Percentiles rank a stretch among this genome's conserved stretches.
These are phyloP conservation scores for Alligator sinensis DNA, from an alignment of 2,113 vertebrate genomes.

Conservation along the genomic window DNA sequence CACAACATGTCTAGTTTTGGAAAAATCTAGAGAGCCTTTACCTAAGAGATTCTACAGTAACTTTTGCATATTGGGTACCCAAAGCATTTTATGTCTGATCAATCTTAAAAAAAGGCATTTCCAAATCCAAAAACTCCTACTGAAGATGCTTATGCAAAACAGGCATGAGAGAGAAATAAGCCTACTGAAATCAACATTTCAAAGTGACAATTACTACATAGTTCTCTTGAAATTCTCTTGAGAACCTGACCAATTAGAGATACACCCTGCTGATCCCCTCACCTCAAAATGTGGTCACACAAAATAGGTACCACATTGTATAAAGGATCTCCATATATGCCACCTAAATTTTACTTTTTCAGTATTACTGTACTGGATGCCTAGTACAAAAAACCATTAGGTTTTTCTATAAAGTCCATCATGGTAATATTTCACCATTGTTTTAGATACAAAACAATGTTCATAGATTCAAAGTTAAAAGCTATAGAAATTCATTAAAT, in stretches of 20 bases:
- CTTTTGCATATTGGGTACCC: not conserved
- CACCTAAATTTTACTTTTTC: not conserved
- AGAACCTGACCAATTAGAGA: not conserved
- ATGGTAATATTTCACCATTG: not conserved
- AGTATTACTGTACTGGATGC: not conserved
- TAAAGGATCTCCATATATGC: not conserved
- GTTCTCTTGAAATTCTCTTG: not conserved
- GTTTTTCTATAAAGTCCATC: not conserved
- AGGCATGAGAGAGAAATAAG: not conserved
- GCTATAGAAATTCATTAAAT: not conserved
- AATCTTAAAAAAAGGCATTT: not conserved
- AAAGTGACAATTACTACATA: not conserved
- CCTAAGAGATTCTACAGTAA: not conserved
- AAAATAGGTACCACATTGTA: not conserved
- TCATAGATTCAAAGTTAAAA: not conserved
- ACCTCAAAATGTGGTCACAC: not conserved
- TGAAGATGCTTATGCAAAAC: not conserved
- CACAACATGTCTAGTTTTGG: not conserved
- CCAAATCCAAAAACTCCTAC: not conserved
- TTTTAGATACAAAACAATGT: slow-evolving; percentile 5
- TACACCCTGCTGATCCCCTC: not conserved
- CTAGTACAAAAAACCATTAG: not conserved
- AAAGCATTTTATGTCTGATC: not conserved
- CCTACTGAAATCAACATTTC: not conserved
- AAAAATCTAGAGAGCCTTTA: not conserved